Base-by-base conservation (phyloP, 2,113 vertebrate genomes). In the Alosa alosa region DNA sequence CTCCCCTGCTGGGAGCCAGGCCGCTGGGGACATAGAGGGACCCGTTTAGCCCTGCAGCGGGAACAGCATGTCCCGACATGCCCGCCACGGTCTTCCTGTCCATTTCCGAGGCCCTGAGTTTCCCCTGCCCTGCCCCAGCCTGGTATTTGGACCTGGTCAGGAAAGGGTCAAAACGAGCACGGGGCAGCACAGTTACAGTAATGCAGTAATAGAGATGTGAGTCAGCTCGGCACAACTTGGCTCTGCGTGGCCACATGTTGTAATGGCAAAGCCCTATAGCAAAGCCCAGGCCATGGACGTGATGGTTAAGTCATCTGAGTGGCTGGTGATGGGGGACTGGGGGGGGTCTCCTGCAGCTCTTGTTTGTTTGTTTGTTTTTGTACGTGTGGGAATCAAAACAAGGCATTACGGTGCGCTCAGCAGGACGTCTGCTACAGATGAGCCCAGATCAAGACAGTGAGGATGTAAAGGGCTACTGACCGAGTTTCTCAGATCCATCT, bases 241-340 rank as follows among this genome's bases (percentile, higher is more conserved):
- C 41, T 44, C 41, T 44, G 41, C 4, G 31, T 52, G 50, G 50
- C 31, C 31, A 52, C 10, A 52, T 15, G 50, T 17, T 15, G 50
- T 52, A 52, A 13, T 52, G 11, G 50, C 11, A 52, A 52, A 15
- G 11, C 50, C 50, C 50, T 3, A 52, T 52, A 52, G 50, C 10
- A 0, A 3, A 52, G 13, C 9, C 9, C n/a, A 18, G 60, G 7
- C 4, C 31, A 75, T 31, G 44, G 60, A 47, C 64, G 64, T 78
- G 83, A 84, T 25, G 5, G 82, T 85, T 88, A 87, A 49, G 47
- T 87, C 81, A 22, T 84, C 86, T 10, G 60, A 84, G 86, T 84
- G 44, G 47, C n/a, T 20, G 5, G 47, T 20, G 82, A 31, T 15
- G 50, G 50, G 17, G 50, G 17, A 31, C 31, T 31, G 31, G 13